Percentiles rank a stretch among this genome's conserved stretches.
Conservation (phyloP, 2,888 invertebrate species). For the Sepioteuthis lessoniana region DNA sequence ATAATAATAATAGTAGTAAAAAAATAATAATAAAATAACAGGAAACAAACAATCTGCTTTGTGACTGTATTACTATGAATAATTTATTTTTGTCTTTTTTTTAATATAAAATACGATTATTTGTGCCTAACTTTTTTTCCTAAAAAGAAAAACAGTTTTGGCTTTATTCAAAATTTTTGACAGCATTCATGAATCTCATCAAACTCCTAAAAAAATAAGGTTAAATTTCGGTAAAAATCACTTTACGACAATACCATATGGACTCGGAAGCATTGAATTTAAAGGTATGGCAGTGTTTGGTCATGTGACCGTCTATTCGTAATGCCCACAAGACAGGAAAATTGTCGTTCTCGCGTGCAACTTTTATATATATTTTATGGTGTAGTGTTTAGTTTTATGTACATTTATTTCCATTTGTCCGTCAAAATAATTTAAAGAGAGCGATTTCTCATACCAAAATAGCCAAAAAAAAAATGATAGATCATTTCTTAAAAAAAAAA, state of each 20-base stretch:
- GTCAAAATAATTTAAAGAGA: too few relatives aligned
- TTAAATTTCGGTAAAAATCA: background rate
- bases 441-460: too few relatives aligned
- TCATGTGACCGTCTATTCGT: background rate
- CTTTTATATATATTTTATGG: background rate
- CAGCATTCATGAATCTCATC: background rate
- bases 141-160: background rate
- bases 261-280: background rate
- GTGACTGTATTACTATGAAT: background rate
- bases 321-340: background rate
- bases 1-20: too few relatives aligned
- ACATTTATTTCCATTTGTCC: too few relatives aligned
- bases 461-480: too few relatives aligned
- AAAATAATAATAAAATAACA: background rate
- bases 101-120: background rate
- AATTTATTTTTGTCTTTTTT: background rate
- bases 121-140: too few relatives aligned
- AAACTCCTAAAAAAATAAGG: background rate
- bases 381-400: too few relatives aligned
- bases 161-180: background rate
- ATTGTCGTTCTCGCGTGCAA: background rate
- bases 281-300: background rate
- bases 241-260: background rate
- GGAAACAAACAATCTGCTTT: background rate
- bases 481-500: too few relatives aligned